A percentile compares a stretch with the other conserved stretches of the same genome.
phyloP scores from a whole-genome alignment of 2,797 vertebrate species.

The Tangara arthus region DNA sequence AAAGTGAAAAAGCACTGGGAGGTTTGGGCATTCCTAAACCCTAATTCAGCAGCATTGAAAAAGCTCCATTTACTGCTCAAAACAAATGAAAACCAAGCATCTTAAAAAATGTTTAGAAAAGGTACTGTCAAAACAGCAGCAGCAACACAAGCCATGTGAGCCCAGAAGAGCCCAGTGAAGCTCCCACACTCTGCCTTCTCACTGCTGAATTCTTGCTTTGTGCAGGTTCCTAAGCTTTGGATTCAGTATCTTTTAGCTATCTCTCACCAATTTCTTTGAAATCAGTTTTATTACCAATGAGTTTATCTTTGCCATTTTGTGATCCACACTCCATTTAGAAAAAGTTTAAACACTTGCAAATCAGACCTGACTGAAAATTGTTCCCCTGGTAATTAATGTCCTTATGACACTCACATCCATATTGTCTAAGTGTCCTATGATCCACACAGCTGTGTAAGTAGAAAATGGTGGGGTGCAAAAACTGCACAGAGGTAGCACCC shows the following conservation, averaged over 20 bases:
- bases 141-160: background rate
- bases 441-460: background rate
- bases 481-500: background rate
- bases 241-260: background rate
- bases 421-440: background rate
- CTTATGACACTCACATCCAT: background rate
- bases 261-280: background rate
- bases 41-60: background rate
- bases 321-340: background rate
- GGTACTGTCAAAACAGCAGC: background rate
- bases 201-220: rapidly evolving
- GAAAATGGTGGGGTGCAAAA: background rate
- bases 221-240: background rate
- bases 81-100: background rate
- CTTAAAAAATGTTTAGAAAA: background rate
- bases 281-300: background rate
- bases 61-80: background rate
- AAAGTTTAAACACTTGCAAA: background rate
- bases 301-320: background rate
- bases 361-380: background rate
- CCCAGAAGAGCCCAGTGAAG: background rate
- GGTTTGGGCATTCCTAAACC: background rate
- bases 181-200: background rate
- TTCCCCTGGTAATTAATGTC: background rate
- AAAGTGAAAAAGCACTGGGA: background rate